phyloP scores from a whole-genome alignment of 1,140 invertebrate genomes.

The Bombus waltoni region DNA sequence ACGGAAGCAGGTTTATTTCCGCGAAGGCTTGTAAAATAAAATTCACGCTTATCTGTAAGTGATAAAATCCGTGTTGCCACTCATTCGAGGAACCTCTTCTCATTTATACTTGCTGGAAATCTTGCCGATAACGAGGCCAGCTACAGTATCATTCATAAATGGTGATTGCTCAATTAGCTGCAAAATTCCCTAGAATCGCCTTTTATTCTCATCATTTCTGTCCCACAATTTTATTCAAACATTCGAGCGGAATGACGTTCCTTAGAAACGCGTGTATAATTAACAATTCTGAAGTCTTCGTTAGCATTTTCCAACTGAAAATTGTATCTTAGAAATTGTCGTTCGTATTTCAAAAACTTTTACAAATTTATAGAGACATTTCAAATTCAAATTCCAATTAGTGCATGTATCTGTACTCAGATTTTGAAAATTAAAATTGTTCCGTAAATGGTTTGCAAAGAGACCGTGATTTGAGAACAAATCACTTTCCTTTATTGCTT shows the following conservation, averaged over 20 bases:
- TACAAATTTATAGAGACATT: too few relatives aligned
- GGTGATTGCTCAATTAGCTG: not conserved
- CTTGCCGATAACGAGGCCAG: slow-evolving; percentile 50
- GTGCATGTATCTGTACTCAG: not conserved
- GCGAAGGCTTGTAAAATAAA: slow-evolving; percentile 52
- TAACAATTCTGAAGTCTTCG: too few relatives aligned
- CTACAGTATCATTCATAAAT: slow-evolving; percentile 38
- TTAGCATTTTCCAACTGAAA: too few relatives aligned
- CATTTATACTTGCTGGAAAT: slow-evolving; percentile 53
- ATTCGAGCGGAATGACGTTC: too few relatives aligned
- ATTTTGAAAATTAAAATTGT: not conserved
- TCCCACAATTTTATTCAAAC: not conserved
- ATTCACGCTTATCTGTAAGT: slow-evolving; percentile 55
- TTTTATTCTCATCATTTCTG: not conserved
- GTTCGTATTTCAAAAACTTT: too few relatives aligned
- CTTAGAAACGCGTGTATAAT: too few relatives aligned
- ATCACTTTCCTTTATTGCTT: not conserved
- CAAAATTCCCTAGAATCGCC: not conserved
- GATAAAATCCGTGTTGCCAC: slow-evolving; percentile 55
- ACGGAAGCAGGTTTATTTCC: slow-evolving; percentile 54
- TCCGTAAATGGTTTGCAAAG: not conserved
- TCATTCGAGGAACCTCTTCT: slow-evolving; percentile 53
- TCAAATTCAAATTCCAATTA: not conserved
- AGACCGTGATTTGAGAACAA: accelerated
- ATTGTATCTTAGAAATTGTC: too few relatives aligned